Evolutionary conservation across 1,140 invertebrate species (phyloP).

Genomic region (Diachasma alloeum): DNA sequence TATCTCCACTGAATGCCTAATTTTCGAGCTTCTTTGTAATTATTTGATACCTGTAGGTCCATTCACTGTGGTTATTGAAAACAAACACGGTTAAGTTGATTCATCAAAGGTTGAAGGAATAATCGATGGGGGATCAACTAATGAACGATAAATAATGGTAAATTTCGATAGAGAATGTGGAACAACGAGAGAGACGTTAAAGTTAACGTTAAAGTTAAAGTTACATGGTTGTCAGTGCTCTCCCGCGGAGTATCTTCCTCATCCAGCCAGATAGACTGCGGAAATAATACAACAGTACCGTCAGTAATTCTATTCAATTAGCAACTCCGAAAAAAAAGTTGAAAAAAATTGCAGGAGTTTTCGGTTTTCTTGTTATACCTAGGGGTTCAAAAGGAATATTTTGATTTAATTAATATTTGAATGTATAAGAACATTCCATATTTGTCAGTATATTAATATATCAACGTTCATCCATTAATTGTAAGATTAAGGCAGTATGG

Average conservation of each 20-base stretch:
- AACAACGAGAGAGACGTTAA: slow-evolving; percentile 51
- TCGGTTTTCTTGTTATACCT: not conserved
- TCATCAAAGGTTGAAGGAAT: not conserved
- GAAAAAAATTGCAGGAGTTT: not conserved
- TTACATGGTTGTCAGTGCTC: slow-evolving; percentile 63
- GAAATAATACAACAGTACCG: slow-evolving; percentile 59
- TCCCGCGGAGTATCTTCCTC: slow-evolving; percentile 66
- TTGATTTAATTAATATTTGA: not conserved
- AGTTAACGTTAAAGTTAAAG: slow-evolving; percentile 59
- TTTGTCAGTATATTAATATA: too few relatives aligned
- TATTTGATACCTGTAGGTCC: not conserved
- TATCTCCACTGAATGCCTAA: not conserved
- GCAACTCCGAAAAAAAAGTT: not conserved
- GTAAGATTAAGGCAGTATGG: too few relatives aligned
- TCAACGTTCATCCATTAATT: too few relatives aligned
- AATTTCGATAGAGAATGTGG: not conserved
- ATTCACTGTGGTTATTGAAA: not conserved
- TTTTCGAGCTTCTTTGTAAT: not conserved
- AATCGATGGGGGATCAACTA: not conserved
- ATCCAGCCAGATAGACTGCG: slow-evolving; percentile 76
- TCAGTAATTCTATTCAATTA: slow-evolving; percentile 37
- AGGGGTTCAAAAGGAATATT: not conserved
- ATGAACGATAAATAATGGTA: slow-evolving; percentile 19
- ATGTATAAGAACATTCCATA: too few relatives aligned
- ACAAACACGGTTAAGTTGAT: not conserved